phyloP scores from a whole-genome alignment of 2,113 vertebrate genomes.

The Perognathus longimembris region DNA sequence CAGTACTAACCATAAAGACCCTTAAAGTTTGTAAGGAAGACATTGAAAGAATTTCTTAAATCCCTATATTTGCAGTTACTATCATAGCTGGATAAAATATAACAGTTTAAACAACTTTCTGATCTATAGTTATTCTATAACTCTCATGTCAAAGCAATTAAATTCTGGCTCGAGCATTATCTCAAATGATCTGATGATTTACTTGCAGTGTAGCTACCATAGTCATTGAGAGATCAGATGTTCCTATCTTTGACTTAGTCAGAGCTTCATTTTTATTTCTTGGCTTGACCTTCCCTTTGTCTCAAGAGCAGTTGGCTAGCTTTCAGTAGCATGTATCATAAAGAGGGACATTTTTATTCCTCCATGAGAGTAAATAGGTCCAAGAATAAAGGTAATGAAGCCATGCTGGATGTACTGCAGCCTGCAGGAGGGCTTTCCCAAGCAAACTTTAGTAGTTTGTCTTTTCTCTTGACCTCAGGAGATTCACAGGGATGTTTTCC shows the following conservation, averaged over 20 bases:
- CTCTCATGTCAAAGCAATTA: conserved; percentile 1
- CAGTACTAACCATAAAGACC: background rate
- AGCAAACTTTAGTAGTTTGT: too few relatives aligned
- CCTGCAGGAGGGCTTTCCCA: background rate
- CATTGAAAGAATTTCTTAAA: conserved; percentile 20
- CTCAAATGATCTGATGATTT: background rate
- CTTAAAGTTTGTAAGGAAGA: background rate
- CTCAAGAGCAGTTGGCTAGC: conserved; percentile 32
- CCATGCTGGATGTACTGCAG: background rate
- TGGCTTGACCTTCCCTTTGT: conserved; percentile 14
- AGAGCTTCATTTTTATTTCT: background rate
- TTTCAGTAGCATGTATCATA: conserved; percentile 35
- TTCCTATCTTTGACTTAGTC: conserved; percentile 54
- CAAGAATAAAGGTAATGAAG: background rate
- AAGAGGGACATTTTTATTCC: conserved; percentile 17
- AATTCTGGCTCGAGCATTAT: background rate
- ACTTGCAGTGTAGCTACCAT: background rate
- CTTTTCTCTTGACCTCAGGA: background rate
- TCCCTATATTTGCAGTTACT: background rate
- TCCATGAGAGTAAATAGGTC: background rate
- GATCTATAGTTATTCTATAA: background rate
- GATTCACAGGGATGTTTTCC: background rate
- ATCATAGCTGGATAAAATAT: conserved; percentile 18
- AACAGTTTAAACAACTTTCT: background rate
- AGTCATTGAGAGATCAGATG: conserved; percentile 9